Evolutionary conservation across 2,113 vertebrate species (phyloP).

Genomic region (Epinephelus cyanopodus): DNA sequence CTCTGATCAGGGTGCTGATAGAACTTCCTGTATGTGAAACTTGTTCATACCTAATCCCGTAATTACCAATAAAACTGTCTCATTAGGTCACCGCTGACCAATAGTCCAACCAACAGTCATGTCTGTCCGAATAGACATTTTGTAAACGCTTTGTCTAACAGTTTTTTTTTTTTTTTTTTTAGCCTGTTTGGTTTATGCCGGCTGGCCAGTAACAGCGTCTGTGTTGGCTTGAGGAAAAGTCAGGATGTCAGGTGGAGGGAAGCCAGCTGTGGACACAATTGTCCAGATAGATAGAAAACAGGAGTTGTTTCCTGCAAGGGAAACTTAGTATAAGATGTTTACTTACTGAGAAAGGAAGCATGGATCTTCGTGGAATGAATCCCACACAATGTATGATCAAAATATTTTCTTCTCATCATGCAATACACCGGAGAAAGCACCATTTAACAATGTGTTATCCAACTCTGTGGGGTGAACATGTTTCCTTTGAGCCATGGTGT

Average conservation of each 20-base stretch:
- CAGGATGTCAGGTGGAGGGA: slow-evolving; percentile 50
- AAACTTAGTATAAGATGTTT: slow-evolving; percentile 53
- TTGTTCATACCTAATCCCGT: background rate
- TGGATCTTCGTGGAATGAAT: slow-evolving; percentile 19
- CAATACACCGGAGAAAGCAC: background rate
- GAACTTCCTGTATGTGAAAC: slow-evolving; percentile 10
- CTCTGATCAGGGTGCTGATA: slow-evolving; percentile 23
- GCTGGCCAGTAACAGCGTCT: slow-evolving; percentile 17
- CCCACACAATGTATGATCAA: background rate
- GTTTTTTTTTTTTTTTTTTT: background rate
- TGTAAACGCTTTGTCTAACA: slow-evolving; percentile 7
- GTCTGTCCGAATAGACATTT: background rate
- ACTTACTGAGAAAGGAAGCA: slow-evolving; percentile 40
- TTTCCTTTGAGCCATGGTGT: background rate
- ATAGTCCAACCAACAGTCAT: background rate
- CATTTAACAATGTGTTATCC: slow-evolving; percentile 1
- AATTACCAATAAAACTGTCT: background rate
- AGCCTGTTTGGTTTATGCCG: slow-evolving; percentile 3
- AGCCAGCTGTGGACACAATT: slow-evolving; percentile 58
- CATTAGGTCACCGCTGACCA: background rate
- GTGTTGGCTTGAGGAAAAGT: slow-evolving; percentile 4
- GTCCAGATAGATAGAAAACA: slow-evolving; percentile 50
- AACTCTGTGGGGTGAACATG: background rate
- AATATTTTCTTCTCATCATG: slow-evolving; percentile 10
- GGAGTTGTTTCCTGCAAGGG: slow-evolving; percentile 41